Evolutionary conservation across 2,888 invertebrate genomes (phyloP).

Genomic region (Nysson spinosus): DNA sequence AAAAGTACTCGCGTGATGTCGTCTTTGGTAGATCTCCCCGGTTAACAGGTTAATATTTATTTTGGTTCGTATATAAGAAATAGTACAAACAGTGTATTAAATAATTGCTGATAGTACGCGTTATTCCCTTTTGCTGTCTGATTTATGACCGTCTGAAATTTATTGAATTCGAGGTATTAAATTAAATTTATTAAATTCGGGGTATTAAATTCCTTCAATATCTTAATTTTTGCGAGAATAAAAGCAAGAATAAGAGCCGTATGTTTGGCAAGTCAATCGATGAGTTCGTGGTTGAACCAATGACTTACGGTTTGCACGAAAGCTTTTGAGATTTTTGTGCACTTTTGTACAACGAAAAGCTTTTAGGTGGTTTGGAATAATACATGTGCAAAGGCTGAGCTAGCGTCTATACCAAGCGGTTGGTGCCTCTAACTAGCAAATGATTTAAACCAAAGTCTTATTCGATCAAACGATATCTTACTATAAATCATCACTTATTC

Average conservation of each 20-base stretch:
- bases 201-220: slow-evolving; percentile 12
- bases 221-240: slow-evolving; percentile 27
- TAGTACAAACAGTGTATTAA: no score
- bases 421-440: slow-evolving; percentile 35
- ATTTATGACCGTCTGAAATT: no score
- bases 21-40: no score
- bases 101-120: no score
- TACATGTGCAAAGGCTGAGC: slow-evolving; percentile 64
- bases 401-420: slow-evolving; percentile 31
- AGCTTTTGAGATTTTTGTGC: slow-evolving; percentile 61
- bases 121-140: no score
- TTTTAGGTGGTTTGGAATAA: slow-evolving; percentile 71
- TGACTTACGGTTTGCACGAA: slow-evolving; percentile 65
- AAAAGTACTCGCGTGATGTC: no score
- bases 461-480: slow-evolving; percentile 27
- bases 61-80: no score
- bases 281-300: slow-evolving; percentile 47
- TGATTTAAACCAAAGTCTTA: slow-evolving; percentile 34
- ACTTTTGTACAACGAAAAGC: slow-evolving; percentile 72
- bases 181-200: no score
- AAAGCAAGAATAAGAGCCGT: slow-evolving; percentile 23
- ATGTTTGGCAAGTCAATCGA: slow-evolving; percentile 40
- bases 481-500: no score
- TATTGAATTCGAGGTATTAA: no score
- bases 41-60: no score